Base-by-base conservation (phyloP, 2,797 vertebrate genomes). In the Malurus splendens region DNA sequence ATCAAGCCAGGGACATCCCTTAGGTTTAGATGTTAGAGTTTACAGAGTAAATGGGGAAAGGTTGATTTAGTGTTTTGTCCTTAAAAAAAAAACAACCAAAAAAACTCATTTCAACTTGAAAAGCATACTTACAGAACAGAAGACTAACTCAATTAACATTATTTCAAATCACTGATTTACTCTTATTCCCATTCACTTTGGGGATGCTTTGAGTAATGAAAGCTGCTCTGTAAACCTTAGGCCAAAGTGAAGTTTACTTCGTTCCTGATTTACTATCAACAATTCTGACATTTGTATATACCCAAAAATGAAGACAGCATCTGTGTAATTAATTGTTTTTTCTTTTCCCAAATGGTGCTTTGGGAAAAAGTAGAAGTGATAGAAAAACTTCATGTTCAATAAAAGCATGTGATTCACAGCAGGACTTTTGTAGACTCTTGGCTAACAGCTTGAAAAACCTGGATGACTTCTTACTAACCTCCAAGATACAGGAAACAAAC, bases 361-460 rank as follows among this genome's bases (percentile, higher is more conserved):
- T 80, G 36, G 36, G 27, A 71, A 71, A 61, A 90, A 82, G 74
- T 20, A 76, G 13, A 52, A 79, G 18, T 6, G 3, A 55, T 24
- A 54, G 68, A 60, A 89, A 91, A 93, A 78, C 18, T 79, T 66
- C 38, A 60, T 41, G 48, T 32, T 57, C 19, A 62, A 47, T 71
- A 50, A 44, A 56, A 74, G 42, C 28, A 33, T 13, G 33, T 59
- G 50, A 47, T 62, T 73, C 54, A 57, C 48, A 67, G 48, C 41
- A 72, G 41, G 51, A 32, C 36, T 72, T 85, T 82, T 83, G 25
- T 51, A 54, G 71, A 60, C 42, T 51, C 68, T 92, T 81, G 75
- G 60, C 56, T 65, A 82, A 78, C 61, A 84, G 59, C 48, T 79
- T 92, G 54, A 89, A 85, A 90, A 94, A 84, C 28, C 16, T 56